These are phyloP conservation scores for Scomber colias DNA, from an alignment of 2,113 vertebrate genomes.

Conservation along the genomic window DNA sequence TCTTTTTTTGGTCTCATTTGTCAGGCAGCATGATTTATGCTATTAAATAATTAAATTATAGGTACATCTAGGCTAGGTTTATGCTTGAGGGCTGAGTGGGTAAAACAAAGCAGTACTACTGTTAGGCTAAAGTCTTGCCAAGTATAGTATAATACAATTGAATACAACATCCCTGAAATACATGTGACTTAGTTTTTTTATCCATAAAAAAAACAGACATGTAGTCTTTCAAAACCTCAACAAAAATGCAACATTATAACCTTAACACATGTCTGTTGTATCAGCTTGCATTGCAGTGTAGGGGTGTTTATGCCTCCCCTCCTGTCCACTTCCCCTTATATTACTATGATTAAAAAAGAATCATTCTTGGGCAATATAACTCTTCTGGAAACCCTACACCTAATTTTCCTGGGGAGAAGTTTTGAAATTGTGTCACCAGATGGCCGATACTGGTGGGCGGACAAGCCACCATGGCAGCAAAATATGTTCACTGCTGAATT, in stretches of 20 bases:
- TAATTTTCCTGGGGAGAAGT: slow-evolving; percentile 55
- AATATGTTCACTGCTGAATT: slow-evolving; percentile 75
- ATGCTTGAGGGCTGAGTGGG: slow-evolving; percentile 14
- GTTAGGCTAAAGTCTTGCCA: not conserved
- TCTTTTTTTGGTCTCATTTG: slow-evolving; percentile 20
- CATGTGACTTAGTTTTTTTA: not conserved
- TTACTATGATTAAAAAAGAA: slow-evolving; percentile 41
- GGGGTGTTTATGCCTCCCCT: slow-evolving; percentile 18
- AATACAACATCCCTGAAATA: not conserved
- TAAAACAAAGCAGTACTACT: slow-evolving; percentile 3
- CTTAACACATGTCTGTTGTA: slow-evolving; percentile 7
- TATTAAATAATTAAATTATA: slow-evolving; percentile 12
- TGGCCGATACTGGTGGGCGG: slow-evolving; percentile 66
- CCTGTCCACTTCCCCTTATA: not conserved
- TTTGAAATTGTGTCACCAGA: slow-evolving; percentile 72
- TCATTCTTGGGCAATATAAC: slow-evolving; percentile 53
- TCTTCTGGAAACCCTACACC: slow-evolving; percentile 45
- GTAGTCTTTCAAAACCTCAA: not conserved
- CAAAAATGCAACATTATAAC: slow-evolving; percentile 20
- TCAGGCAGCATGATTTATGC: slow-evolving; percentile 12
- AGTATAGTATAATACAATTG: not conserved
- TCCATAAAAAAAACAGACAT: not conserved
- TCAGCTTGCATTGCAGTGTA: no score
- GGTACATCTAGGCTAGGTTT: slow-evolving; percentile 21
- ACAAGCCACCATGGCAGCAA: slow-evolving; percentile 63